These are phyloP conservation scores for Sarcoramphus papa DNA, from an alignment of 2,797 vertebrate genomes.

Conservation along the genomic window DNA sequence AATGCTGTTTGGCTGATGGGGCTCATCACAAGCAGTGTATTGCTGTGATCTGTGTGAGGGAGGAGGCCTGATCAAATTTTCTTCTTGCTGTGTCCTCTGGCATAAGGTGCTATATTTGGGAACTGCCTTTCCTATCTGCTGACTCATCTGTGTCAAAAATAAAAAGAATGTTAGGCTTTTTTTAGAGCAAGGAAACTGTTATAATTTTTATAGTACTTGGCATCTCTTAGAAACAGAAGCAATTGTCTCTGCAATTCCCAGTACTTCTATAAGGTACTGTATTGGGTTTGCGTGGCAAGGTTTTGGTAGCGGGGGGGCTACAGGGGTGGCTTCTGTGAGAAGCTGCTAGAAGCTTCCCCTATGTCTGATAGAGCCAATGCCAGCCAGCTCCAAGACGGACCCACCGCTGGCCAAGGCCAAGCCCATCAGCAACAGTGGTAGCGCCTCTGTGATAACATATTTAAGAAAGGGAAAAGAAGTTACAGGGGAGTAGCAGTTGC, in stretches of 20 bases:
- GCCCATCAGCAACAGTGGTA: too few relatives aligned
- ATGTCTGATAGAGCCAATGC: too few relatives aligned
- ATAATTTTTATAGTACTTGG: background rate
- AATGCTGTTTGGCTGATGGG: background rate
- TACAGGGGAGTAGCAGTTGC: too few relatives aligned
- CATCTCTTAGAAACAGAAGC: background rate
- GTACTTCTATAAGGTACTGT: background rate
- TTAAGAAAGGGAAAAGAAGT: too few relatives aligned
- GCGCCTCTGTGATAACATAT: too few relatives aligned
- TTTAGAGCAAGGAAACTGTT: background rate
- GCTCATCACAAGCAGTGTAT: background rate
- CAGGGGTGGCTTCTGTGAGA: too few relatives aligned
- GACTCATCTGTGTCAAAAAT: conserved; percentile 45
- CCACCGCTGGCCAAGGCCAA: too few relatives aligned
- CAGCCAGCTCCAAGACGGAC: too few relatives aligned
- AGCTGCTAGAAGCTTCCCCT: too few relatives aligned
- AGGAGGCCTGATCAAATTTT: background rate
- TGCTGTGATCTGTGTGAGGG: background rate
- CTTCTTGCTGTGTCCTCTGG: background rate
- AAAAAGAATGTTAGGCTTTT: background rate
- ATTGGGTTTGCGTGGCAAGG: too few relatives aligned
- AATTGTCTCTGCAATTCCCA: background rate
- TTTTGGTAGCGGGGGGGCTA: too few relatives aligned
- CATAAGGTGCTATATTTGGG: conserved; percentile 17
- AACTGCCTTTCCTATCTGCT: conserved; percentile 38